Conservation (phyloP, 2,888 invertebrate genomes). For the Syrista parreyssii region DNA sequence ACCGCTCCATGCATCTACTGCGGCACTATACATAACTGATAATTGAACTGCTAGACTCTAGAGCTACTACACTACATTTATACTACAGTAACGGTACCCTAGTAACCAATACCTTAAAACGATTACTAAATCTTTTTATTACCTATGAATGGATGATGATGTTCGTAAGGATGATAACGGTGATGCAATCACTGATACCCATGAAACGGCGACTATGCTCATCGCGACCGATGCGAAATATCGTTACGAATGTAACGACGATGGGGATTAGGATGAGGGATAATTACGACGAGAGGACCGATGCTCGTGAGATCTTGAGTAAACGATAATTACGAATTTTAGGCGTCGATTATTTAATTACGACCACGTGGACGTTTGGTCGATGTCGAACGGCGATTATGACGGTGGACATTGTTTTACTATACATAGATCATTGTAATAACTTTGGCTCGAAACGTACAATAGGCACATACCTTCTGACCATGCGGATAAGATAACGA, state of each 20-base stretch:
- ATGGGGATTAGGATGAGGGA: neutral
- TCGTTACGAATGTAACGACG: neutral
- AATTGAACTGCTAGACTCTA: conserved; percentile 15
- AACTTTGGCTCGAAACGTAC: conserved; percentile 46
- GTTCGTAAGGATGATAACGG: neutral
- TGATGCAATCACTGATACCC: neutral
- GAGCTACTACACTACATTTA: conserved; percentile 31
- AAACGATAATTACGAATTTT: neutral
- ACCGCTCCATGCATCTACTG: conserved; percentile 31
- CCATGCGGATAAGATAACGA: conserved; percentile 38
- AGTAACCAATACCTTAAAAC: conserved; percentile 19
- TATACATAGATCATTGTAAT: conserved; percentile 32
- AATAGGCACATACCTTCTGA: conserved; percentile 41
- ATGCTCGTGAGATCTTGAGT: neutral
- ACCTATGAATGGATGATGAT: conserved; percentile 33
- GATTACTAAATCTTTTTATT: conserved; percentile 32
- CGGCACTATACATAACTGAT: conserved; percentile 43
- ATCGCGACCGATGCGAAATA: neutral
- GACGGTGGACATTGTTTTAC: conserved; percentile 25
- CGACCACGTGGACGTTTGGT: neutral
- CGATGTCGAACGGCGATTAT: conserved; percentile 11
- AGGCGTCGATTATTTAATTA: conserved; percentile 7
- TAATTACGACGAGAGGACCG: neutral
- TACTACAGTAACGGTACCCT: conserved; percentile 26
- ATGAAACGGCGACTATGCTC: neutral